Evolutionary conservation across 2,113 vertebrate genomes (phyloP), one percentile per base, ranked within the genome.

Genomic region (Asarcornis scutulata): DNA sequence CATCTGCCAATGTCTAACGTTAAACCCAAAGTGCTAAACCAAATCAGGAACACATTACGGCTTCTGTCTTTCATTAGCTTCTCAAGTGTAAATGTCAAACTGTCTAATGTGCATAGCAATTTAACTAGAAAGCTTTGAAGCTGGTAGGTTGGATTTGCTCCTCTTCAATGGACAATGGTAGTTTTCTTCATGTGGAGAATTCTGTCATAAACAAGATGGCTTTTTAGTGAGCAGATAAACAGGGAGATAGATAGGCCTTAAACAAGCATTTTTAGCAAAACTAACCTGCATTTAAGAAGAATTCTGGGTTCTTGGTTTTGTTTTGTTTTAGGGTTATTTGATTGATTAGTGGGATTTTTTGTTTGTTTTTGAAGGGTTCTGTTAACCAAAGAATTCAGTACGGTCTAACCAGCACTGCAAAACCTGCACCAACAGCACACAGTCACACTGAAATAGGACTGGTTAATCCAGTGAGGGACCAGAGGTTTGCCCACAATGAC

Each of bases 1-100:
- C 1, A 96, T 98, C 69, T 99, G 99, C 93, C 97, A 95, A 92
- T 99, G 99, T 92, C 98, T 98, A 9, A 96, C 98, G 94, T 97
- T 98, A 29, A 98, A 98, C 80, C 98, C 97, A 9, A 95, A 94
- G 82, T 99, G 99, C 97, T 99, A 96, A 99, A 36, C 9, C 15
- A 55, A 76, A 25, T 16, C 11, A 52, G 84, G 31, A 86, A 68
- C 14, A n/a, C 31, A 17, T 8, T 5, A 16, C 36, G 82, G 59
- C 73, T 64, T 46, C 86, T 86, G 56, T 50, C 68, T 85, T 76
- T 75, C 74, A 38, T 86, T 80, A 91, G 62, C 71, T 89, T 78
- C 79, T 83, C 60, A 12, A 91, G 42, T 22, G 9, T 71, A 6
- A 53, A 17, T 88, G 83, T 64, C 66, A 68, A 56, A 86, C 18